Evolutionary conservation across 2,113 vertebrate genomes (phyloP).

Genomic region (Anarhynchus alexandrinus): DNA sequence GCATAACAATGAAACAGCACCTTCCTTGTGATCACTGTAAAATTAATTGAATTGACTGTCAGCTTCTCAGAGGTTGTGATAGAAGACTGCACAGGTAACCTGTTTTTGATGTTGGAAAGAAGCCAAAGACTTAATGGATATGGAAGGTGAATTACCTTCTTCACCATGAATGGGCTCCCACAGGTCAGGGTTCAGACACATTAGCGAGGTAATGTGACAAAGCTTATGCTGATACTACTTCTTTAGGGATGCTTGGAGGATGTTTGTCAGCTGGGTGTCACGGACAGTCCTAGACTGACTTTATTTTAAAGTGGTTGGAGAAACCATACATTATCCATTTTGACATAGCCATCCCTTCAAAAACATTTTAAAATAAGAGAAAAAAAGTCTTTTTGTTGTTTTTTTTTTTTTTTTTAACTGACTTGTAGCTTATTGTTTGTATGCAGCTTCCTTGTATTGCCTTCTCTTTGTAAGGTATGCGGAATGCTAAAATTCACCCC

Average conservation of each 20-base stretch:
- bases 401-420: neutral
- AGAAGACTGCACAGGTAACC: neutral
- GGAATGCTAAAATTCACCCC: conserved; percentile 65
- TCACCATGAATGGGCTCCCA: neutral
- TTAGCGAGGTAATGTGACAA: neutral
- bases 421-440: neutral
- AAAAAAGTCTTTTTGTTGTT: neutral
- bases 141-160: neutral
- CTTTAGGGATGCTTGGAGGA: neutral
- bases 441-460: neutral
- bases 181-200: conserved; percentile 13
- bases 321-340: neutral
- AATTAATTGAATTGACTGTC: neutral
- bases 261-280: neutral
- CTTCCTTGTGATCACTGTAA: neutral
- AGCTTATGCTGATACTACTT: neutral
- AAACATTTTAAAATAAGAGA: neutral
- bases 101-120: neutral
- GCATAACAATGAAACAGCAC: neutral
- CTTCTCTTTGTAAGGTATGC: conserved; percentile 26
- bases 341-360: neutral
- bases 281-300: neutral
- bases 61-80: neutral
- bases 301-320: neutral
- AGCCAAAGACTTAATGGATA: neutral